These are phyloP conservation scores for Zoanthus sansibaricus DNA, from an alignment of 92 coral and sea anemone species.

Conservation along the genomic window DNA sequence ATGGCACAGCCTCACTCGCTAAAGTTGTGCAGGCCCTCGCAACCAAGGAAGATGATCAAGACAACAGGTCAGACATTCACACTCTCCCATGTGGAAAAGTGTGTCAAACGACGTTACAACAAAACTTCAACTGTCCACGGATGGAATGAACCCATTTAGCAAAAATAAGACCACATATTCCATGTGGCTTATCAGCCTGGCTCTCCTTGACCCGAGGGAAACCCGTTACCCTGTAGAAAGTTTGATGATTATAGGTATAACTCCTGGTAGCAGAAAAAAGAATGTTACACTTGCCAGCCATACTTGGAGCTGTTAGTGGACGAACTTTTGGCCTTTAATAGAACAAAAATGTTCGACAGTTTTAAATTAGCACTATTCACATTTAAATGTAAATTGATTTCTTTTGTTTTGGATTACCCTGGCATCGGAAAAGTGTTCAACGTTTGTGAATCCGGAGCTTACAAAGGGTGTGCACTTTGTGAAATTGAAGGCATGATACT, in stretches of 20 bases:
- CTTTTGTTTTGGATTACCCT: no score
- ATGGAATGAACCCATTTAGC: constrained; percentile 49
- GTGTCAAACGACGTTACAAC: neutral
- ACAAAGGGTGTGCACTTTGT: constrained; percentile 14
- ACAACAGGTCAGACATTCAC: constrained; percentile 33
- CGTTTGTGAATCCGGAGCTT: no score
- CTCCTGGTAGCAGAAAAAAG: constrained; percentile 45
- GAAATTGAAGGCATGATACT: constrained; percentile 38
- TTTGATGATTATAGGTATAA: constrained; percentile 49
- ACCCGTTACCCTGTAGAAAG: constrained; percentile 42
- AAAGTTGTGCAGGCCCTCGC: constrained; percentile 48
- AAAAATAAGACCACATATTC: constrained; percentile 46
- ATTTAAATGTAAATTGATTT: no score
- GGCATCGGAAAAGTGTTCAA: no score
- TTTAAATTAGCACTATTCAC: neutral
- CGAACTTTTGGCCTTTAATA: constrained; percentile 43
- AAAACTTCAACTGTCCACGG: constrained; percentile 21
- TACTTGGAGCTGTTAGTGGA: constrained; percentile 51
- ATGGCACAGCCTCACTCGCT: constrained; percentile 52
- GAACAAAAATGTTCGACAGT: neutral
- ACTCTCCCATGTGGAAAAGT: constrained; percentile 15
- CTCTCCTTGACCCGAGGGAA: constrained; percentile 29
- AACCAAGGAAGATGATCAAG: neutral
- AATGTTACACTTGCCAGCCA: constrained; percentile 35
- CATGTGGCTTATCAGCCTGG: constrained; percentile 54